A percentile compares a stretch with the other conserved stretches of the same genome.
Evolutionary conservation across 2,113 vertebrate genomes (phyloP).

Genomic region (Corythornis cristatus): DNA sequence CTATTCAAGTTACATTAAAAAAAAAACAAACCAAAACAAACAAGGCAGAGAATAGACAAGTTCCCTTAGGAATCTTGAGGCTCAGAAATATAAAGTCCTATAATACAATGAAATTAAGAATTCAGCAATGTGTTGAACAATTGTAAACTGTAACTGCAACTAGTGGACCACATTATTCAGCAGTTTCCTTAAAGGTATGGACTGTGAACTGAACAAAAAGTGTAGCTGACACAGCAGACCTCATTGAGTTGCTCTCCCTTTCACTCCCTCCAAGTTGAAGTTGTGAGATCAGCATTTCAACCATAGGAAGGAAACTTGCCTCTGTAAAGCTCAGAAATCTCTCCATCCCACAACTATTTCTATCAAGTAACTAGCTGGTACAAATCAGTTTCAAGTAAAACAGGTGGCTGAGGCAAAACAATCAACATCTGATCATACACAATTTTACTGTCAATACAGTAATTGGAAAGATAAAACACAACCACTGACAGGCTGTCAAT

Average conservation of each 20-base stretch:
- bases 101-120: slow-evolving; percentile 64
- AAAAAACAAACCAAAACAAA: neutral
- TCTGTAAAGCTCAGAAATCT: slow-evolving; percentile 61
- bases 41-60: slow-evolving; percentile 39
- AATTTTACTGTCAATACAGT: slow-evolving; percentile 71
- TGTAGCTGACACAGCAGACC: slow-evolving; percentile 46
- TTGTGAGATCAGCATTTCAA: slow-evolving; percentile 51
- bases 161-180: slow-evolving; percentile 66
- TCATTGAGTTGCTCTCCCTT: slow-evolving; percentile 46
- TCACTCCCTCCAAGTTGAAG: slow-evolving; percentile 36
- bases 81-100: slow-evolving; percentile 63
- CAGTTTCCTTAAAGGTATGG: slow-evolving; percentile 65
- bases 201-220: slow-evolving; percentile 60
- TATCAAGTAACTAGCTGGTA: slow-evolving; percentile 63
- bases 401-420: slow-evolving; percentile 65
- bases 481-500: slow-evolving; percentile 49
- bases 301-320: slow-evolving; percentile 61
- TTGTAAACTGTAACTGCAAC: slow-evolving; percentile 67
- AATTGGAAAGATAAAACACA: slow-evolving; percentile 60
- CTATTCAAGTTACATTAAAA: slow-evolving; percentile 47
- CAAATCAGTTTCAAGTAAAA: slow-evolving; percentile 70
- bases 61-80: slow-evolving; percentile 52
- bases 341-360: slow-evolving; percentile 42
- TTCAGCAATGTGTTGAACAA: slow-evolving; percentile 65
- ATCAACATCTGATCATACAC: slow-evolving; percentile 62